These are phyloP conservation scores for Anableps anableps DNA, from an alignment of 2,797 vertebrate species.

Conservation along the genomic window DNA sequence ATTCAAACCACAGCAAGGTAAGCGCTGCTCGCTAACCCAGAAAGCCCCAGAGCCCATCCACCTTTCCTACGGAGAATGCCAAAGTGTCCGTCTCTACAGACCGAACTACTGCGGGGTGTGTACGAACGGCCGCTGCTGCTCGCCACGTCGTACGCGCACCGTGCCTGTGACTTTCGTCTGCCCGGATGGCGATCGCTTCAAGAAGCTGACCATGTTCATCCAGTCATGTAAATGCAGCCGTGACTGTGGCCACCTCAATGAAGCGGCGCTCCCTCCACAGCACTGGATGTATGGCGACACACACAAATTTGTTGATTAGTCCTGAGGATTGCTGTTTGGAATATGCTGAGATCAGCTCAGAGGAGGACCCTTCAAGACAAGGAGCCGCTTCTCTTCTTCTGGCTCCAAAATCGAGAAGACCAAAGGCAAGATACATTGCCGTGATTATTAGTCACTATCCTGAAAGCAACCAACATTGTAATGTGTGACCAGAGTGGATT, in stretches of 20 bases:
- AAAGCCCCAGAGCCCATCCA: constrained; percentile 63
- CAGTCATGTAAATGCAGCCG: constrained; percentile 80
- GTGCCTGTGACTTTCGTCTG: constrained; percentile 74
- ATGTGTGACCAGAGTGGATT: constrained; percentile 53
- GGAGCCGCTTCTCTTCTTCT: constrained; percentile 32
- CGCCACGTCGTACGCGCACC: constrained; percentile 74
- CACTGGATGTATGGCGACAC: constrained; percentile 79
- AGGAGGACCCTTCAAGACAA: constrained; percentile 31
- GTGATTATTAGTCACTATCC: constrained; percentile 34
- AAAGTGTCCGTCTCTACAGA: constrained; percentile 72
- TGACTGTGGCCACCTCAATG: constrained; percentile 75
- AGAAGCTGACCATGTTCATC: constrained; percentile 77
- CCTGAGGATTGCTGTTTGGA: neutral
- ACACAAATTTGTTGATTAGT: constrained; percentile 76
- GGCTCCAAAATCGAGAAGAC: constrained; percentile 44
- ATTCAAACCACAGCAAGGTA: constrained; percentile 68
- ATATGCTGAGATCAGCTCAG: constrained; percentile 35
- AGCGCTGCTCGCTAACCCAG: constrained; percentile 72
- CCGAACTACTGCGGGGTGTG: constrained; percentile 80
- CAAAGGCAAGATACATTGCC: constrained; percentile 21
- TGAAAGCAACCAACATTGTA: constrained; percentile 44
- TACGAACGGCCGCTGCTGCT: constrained; percentile 76
- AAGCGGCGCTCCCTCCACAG: constrained; percentile 72
- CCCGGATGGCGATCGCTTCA: constrained; percentile 71
- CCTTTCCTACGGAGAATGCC: constrained; percentile 76